Conservation (phyloP, 2,113 vertebrate species). For the Myiagra hebetior region DNA sequence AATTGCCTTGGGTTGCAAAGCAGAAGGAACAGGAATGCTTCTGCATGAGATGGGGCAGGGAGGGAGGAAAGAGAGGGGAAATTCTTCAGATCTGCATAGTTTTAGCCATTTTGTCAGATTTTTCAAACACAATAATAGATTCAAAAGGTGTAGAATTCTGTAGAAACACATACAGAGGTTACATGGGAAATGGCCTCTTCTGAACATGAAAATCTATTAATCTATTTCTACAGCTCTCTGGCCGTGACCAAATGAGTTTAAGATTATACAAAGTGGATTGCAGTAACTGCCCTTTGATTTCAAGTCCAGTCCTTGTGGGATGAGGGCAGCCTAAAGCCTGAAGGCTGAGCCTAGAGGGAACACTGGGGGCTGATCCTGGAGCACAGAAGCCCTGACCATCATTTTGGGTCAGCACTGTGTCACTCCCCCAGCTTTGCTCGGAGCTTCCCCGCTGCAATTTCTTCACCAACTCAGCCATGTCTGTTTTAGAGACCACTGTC, state of each 20-base stretch:
- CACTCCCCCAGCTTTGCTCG: neutral
- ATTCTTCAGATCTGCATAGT: neutral
- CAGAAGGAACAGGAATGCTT: neutral
- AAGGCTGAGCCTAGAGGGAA: neutral
- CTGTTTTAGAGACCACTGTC: neutral
- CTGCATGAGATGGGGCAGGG: neutral
- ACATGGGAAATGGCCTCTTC: neutral
- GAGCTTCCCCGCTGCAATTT: accelerated
- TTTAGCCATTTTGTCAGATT: neutral
- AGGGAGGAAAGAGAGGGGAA: neutral
- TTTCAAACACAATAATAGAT: neutral
- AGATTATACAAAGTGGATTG: neutral
- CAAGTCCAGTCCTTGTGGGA: neutral
- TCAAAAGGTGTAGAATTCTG: neutral
- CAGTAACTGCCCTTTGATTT: neutral
- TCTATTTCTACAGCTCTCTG: neutral
- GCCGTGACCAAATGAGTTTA: neutral
- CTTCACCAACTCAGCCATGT: neutral
- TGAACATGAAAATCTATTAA: neutral
- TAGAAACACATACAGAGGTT: neutral
- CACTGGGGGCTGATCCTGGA: neutral
- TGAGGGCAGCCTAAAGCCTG: neutral
- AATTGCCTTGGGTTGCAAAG: neutral
- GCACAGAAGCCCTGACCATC: neutral
- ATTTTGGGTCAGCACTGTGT: neutral